phyloP scores from a whole-genome alignment of 2,797 vertebrate genomes.

The Diplodus puntazzo region DNA sequence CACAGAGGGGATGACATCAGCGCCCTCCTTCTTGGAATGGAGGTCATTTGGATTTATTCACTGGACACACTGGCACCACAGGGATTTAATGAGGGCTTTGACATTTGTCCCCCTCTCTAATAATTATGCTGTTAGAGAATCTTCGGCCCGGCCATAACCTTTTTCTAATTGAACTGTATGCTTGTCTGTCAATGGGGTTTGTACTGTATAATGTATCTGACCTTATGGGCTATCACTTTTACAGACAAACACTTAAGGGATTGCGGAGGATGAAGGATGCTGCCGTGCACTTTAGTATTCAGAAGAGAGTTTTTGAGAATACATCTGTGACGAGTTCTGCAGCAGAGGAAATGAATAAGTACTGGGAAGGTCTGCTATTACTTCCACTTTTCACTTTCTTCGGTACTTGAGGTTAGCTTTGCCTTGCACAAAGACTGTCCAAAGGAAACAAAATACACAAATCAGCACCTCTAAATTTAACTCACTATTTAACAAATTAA shows the following conservation, averaged over 20 bases:
- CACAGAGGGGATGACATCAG: conserved; percentile 44
- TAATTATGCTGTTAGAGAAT: conserved; percentile 67
- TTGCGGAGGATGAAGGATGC: conserved; percentile 8
- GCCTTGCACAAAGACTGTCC: neutral
- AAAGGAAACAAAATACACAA: too few relatives aligned
- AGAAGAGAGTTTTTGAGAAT: neutral
- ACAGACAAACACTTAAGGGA: conserved; percentile 15
- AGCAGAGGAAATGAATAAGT: neutral
- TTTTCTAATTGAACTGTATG: conserved; percentile 62
- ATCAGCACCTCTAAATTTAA: too few relatives aligned
- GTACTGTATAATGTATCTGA: conserved; percentile 43
- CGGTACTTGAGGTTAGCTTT: neutral
- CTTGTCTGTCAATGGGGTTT: conserved; percentile 42
- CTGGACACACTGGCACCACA: conserved; percentile 69
- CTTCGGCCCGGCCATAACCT: conserved; percentile 54
- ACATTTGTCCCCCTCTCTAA: conserved; percentile 71
- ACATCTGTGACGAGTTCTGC: neutral
- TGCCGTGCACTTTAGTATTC: neutral
- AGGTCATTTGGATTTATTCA: conserved; percentile 65
- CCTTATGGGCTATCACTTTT: conserved; percentile 28
- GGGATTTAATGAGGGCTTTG: conserved; percentile 70
- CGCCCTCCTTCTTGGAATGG: conserved; percentile 30
- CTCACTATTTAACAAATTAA: too few relatives aligned
- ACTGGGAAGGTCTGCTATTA: too few relatives aligned
- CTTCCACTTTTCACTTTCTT: neutral